Percentiles rank a stretch among this genome's conserved stretches.
These are phyloP conservation scores for Microctenopoma lineatum DNA, from an alignment of 2,797 vertebrate genomes.

Conservation along the genomic window DNA sequence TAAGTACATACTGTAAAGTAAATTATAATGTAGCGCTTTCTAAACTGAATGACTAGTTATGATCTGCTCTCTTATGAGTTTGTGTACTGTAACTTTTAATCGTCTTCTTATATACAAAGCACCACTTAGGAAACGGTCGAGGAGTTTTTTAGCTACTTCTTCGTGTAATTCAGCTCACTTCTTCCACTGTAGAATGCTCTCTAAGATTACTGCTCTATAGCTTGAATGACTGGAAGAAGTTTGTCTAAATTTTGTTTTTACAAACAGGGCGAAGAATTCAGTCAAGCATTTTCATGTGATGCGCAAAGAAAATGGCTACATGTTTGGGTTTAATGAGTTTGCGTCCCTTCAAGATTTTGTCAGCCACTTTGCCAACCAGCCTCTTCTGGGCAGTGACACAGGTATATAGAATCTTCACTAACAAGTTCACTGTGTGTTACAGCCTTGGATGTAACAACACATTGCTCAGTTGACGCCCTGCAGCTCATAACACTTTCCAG, in stretches of 20 bases:
- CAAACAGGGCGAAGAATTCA: conserved; percentile 92
- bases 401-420: conserved; percentile 74
- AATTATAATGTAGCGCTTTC: too few relatives aligned
- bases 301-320: conserved; percentile 81
- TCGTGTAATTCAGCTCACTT: too few relatives aligned
- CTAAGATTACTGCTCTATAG: too few relatives aligned
- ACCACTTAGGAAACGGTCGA: too few relatives aligned
- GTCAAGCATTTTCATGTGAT: conserved; percentile 95
- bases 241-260: not conserved
- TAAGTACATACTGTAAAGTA: too few relatives aligned
- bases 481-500: too few relatives aligned
- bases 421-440: not conserved
- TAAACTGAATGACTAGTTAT: not conserved
- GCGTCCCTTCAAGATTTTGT: conserved; percentile 88
- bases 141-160: too few relatives aligned
- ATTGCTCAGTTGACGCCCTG: not conserved
- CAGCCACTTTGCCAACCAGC: conserved; percentile 95
- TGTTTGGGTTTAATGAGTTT: conserved; percentile 95
- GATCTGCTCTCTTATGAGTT: too few relatives aligned
- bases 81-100: too few relatives aligned
- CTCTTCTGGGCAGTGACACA: conserved; percentile 94
- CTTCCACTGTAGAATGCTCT: too few relatives aligned
- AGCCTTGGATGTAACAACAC: not conserved
- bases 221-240: not conserved
- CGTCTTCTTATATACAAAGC: too few relatives aligned